phyloP scores from a whole-genome alignment of 2,888 invertebrate genomes.

The Troilus luridus region DNA sequence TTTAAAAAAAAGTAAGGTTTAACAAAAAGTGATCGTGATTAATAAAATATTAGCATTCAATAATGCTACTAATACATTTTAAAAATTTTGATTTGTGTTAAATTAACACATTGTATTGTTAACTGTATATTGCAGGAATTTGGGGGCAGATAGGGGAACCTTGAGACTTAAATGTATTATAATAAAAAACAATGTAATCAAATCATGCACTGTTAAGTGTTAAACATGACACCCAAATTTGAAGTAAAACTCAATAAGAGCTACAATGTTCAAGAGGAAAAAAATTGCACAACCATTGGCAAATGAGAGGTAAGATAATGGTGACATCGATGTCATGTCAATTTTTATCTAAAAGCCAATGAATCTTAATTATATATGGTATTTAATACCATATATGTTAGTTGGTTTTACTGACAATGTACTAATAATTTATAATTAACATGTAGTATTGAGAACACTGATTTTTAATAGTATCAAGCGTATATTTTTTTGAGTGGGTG shows the following conservation, averaged over 20 bases:
- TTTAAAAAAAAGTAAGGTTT: no score
- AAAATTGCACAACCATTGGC: background rate
- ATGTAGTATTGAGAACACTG: background rate
- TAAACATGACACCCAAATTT: background rate
- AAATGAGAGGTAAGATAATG: conserved; percentile 15
- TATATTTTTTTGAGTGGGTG: background rate
- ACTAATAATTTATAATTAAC: background rate
- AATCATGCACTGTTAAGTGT: conserved; percentile 2
- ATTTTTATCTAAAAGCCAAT: conserved; percentile 8
- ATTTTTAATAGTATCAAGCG: background rate
- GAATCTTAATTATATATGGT: background rate
- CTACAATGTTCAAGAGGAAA: conserved; percentile 17
- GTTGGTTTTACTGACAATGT: background rate
- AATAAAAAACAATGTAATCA: background rate
- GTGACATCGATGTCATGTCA: conserved; percentile 33
- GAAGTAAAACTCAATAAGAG: conserved; percentile 29
- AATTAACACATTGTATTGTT: conserved; percentile 33
- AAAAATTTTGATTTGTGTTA: background rate
- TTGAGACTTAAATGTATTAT: conserved; percentile 39
- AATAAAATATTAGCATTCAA: background rate
- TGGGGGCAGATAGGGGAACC: conserved; percentile 25
- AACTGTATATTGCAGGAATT: conserved; percentile 45
- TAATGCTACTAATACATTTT: background rate
- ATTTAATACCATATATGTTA: background rate
- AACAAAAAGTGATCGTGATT: background rate